Base-by-base conservation (phyloP, 1,140 invertebrate genomes). In the Meloidogyne hapla region DNA sequence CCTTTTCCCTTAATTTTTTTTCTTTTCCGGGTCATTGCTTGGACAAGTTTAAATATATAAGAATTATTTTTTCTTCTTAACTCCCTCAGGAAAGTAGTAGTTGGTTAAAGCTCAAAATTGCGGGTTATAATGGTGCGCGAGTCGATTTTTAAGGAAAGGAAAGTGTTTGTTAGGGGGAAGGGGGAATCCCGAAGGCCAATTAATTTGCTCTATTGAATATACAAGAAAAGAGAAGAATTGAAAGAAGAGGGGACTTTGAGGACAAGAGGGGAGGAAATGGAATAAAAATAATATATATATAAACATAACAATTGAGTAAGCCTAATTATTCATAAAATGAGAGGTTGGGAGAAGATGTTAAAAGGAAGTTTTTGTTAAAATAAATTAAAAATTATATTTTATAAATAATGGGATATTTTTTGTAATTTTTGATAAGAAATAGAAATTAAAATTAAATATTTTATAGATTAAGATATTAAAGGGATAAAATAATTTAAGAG, bases 111-210 rank as follows among this genome's bases (percentile, higher is more conserved):
- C 48, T 56, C 15, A 56, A 56, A 56, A 56, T 56, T 56, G 12
- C 8, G 18, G 48, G 48, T 56, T 56, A 56, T 56, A 48, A 56
- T n/a, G n/a, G 18, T 56, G 4, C 18, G 18, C 18, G 18, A 56
- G 48, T 56, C 4, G 5, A n/a, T 48, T 56, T 6, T n/a, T 56
- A 4, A 5, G 6, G 18, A 56, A 56, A 38, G 18, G n/a, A 73
- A 72, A 26, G 40, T 70, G 69, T 38, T 48, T 48, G 69, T 56
- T 25, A 10, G 33, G 25, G 45, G 66, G 38, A 56, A 70, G 45
- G 69, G 38, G 48, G 12, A 45, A 42, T 56, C 42, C 68, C 45
- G 61, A 70, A 73, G 70, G 70, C 56, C 64, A 73, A 73, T 73
- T 73, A 73, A 73, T 73, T 73, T 56, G 56, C 28, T 73, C 70